phyloP scores from a whole-genome alignment of 1,140 invertebrate genomes.

The Augochlora pura region DNA sequence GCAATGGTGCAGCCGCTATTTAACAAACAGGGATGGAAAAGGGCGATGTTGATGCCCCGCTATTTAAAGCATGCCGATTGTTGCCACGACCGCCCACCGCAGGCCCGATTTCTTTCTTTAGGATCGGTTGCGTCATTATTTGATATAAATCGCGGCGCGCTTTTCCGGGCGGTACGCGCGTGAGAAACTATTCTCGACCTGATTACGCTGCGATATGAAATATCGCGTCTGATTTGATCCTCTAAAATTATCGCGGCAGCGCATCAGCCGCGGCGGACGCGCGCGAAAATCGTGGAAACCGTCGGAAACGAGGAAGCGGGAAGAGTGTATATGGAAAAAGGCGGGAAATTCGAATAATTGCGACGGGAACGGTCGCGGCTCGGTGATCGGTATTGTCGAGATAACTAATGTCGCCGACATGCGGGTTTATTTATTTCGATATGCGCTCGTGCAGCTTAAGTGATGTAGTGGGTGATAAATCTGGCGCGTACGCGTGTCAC shows the following conservation, averaged over 20 bases:
- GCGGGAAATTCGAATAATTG: no score
- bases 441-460: background rate
- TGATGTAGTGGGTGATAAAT: slow-evolving; percentile 38
- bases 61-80: slow-evolving; percentile 41
- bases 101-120: slow-evolving; percentile 52
- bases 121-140: slow-evolving; percentile 45
- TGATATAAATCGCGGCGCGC: slow-evolving; percentile 40
- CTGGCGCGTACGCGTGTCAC: slow-evolving; percentile 6
- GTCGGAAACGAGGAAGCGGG: no score
- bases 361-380: background rate
- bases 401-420: background rate
- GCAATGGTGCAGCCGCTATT: background rate
- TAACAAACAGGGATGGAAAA: slow-evolving; percentile 24
- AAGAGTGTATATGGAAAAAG: no score
- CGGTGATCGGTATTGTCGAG: background rate
- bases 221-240: slow-evolving; percentile 8
- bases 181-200: slow-evolving; percentile 41
- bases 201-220: slow-evolving; percentile 31
- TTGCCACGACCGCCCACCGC: slow-evolving; percentile 39
- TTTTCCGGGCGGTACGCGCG: background rate
- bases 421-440: slow-evolving; percentile 23
- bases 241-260: slow-evolving; percentile 23
- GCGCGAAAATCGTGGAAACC: background rate
- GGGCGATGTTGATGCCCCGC: slow-evolving; percentile 26
- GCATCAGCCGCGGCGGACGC: background rate